Percentiles rank a stretch among this genome's conserved stretches.
Conservation (phyloP, 2,888 invertebrate species). For the Tineola bisselliella region DNA sequence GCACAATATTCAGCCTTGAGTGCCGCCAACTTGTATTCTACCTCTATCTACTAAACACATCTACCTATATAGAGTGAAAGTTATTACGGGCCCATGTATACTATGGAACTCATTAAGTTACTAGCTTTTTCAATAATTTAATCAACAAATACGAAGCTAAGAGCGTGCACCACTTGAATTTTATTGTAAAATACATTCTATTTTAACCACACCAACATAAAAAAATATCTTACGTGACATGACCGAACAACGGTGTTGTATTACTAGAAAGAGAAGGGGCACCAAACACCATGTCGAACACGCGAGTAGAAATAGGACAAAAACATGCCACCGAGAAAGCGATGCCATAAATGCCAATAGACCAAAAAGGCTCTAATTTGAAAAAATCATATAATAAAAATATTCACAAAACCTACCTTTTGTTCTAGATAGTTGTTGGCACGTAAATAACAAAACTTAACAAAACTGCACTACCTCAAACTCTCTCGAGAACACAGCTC, state of each 20-base stretch:
- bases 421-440: slow-evolving; percentile 60
- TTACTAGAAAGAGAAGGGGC: slow-evolving; percentile 61
- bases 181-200: slow-evolving; percentile 38
- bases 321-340: slow-evolving; percentile 57
- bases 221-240: slow-evolving; percentile 68
- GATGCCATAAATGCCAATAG: slow-evolving; percentile 65
- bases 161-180: slow-evolving; percentile 21
- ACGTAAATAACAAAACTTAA: slow-evolving; percentile 57
- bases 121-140: neutral
- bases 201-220: slow-evolving; percentile 49
- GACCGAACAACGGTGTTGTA: slow-evolving; percentile 69
- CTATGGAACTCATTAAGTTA: neutral
- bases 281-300: slow-evolving; percentile 38
- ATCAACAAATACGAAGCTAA: neutral
- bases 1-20: slow-evolving; percentile 62
- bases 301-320: neutral
- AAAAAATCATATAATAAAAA: slow-evolving; percentile 29
- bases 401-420: slow-evolving; percentile 45
- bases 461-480: slow-evolving; percentile 61
- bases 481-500: slow-evolving; percentile 65
- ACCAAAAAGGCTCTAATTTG: slow-evolving; percentile 34
- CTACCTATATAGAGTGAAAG: slow-evolving; percentile 60
- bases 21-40: slow-evolving; percentile 42
- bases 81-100: slow-evolving; percentile 37
- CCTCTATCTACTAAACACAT: slow-evolving; percentile 28